Evolutionary conservation across 2,113 vertebrate species (phyloP).

Genomic region (Paralichthys olivaceus): DNA sequence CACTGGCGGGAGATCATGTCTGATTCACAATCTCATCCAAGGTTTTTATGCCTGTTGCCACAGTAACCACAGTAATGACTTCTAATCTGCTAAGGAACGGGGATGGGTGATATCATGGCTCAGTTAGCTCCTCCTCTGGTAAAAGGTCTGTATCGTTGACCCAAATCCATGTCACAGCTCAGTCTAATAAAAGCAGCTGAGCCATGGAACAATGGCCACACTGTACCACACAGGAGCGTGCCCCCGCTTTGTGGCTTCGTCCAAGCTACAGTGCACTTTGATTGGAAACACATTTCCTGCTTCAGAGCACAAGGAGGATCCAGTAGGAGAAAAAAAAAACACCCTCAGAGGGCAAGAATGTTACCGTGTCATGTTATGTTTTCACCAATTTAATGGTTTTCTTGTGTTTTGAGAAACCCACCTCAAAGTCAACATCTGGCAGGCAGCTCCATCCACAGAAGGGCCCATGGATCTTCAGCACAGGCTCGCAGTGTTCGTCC

Average conservation of each 20-base stretch:
- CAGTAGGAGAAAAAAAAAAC: constrained; percentile 16
- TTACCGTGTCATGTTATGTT: constrained; percentile 36
- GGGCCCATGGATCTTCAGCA: constrained; percentile 90
- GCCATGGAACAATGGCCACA: constrained; percentile 62
- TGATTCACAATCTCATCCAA: constrained; percentile 18
- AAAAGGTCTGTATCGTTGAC: constrained; percentile 59
- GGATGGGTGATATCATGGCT: constrained; percentile 54
- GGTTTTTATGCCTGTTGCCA: constrained; percentile 13
- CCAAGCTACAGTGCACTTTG: constrained; percentile 22
- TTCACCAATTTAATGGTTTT: constrained; percentile 43
- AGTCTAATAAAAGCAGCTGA: constrained; percentile 68
- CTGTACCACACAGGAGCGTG: constrained; percentile 56
- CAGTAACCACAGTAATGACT: constrained; percentile 36
- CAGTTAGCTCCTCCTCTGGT: constrained; percentile 42
- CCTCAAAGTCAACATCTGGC: constrained; percentile 91
- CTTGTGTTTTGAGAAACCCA: constrained; percentile 65
- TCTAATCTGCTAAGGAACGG: constrained; percentile 41
- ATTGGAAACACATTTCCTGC: constrained; percentile 61
- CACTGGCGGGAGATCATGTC: constrained; percentile 17
- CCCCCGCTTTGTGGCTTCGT: constrained; percentile 38
- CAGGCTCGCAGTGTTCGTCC: constrained; percentile 83
- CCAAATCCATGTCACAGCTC: constrained; percentile 56
- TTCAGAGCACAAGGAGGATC: constrained; percentile 15
- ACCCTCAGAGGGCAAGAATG: constrained; percentile 18
- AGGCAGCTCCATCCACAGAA: constrained; percentile 90